phyloP scores from a whole-genome alignment of 2,888 invertebrate genomes.

The Glyphotaelius pellucidus region DNA sequence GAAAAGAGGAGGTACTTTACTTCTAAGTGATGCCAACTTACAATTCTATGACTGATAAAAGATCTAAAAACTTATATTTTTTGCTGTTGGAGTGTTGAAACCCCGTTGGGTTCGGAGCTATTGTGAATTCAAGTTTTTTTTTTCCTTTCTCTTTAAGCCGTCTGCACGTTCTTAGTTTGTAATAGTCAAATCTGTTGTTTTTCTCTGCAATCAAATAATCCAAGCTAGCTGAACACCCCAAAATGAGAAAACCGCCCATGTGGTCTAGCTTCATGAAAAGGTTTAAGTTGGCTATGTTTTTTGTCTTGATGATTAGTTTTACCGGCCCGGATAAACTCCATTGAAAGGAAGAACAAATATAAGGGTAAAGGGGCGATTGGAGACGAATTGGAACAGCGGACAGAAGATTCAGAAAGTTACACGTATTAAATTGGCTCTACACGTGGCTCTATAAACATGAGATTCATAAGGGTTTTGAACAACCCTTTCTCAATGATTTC shows the following conservation, averaged over 20 bases:
- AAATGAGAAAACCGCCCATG: constrained; percentile 51
- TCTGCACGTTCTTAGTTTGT: neutral
- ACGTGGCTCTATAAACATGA: neutral
- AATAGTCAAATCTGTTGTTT: neutral
- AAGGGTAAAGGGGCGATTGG: neutral
- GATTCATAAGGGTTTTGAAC: too few species aligned
- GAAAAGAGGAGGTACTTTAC: too few species aligned
- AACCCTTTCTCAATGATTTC: too few species aligned
- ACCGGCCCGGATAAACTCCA: constrained; percentile 28
- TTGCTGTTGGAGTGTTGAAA: too few species aligned
- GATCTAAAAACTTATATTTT: too few species aligned
- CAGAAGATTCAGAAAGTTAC: neutral
- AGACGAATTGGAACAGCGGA: neutral
- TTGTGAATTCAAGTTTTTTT: too few species aligned
- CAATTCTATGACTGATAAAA: too few species aligned
- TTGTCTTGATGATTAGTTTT: constrained; percentile 44
- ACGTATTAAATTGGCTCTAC: neutral
- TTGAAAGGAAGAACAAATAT: constrained; percentile 40
- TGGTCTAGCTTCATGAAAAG: constrained; percentile 34
- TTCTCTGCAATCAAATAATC: neutral
- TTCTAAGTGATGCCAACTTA: too few species aligned
- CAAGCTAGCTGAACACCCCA: neutral
- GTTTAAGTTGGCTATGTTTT: constrained; percentile 32
- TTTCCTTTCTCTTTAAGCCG: too few species aligned
- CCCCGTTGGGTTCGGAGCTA: too few species aligned